phyloP scores from a whole-genome alignment of 2,888 invertebrate species.

The Eupsilia transversa region DNA sequence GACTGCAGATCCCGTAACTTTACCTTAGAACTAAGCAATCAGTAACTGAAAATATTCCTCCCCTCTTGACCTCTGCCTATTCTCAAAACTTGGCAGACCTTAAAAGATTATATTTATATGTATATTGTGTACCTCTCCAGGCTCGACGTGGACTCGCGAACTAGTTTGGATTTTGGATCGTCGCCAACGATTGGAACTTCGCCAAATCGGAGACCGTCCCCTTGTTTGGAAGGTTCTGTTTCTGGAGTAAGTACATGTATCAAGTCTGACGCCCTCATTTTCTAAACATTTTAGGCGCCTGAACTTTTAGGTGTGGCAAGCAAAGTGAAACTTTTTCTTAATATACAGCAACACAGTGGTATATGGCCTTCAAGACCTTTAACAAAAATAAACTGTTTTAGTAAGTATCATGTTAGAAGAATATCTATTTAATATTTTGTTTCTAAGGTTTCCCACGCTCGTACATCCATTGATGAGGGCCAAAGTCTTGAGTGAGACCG shows the following conservation, averaged over 20 bases:
- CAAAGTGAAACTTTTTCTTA: constrained; percentile 24
- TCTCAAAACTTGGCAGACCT: constrained; percentile 31
- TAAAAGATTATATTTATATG: constrained; percentile 3
- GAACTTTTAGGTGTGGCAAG: background rate
- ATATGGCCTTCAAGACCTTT: background rate
- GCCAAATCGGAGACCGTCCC: constrained; percentile 87
- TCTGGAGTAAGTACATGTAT: constrained; percentile 91
- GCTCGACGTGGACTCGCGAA: constrained; percentile 93
- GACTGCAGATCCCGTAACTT: background rate
- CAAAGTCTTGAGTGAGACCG: background rate
- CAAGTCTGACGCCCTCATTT: constrained; percentile 5
- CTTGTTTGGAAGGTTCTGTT: constrained; percentile 92
- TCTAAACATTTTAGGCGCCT: background rate
- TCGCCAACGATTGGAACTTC: constrained; percentile 92
- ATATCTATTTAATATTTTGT: background rate
- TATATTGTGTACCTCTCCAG: constrained; percentile 70
- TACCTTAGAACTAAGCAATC: background rate
- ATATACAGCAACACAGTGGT: background rate
- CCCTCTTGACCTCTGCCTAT: background rate
- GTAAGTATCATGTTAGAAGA: background rate
- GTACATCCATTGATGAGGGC: constrained; percentile 24
- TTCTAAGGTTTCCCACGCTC: constrained; percentile 38
- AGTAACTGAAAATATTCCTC: background rate
- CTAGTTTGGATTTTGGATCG: constrained; percentile 94
- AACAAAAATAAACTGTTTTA: background rate